Evolutionary conservation across 2,888 invertebrate species (phyloP).

Genomic region (Metalampra italica): DNA sequence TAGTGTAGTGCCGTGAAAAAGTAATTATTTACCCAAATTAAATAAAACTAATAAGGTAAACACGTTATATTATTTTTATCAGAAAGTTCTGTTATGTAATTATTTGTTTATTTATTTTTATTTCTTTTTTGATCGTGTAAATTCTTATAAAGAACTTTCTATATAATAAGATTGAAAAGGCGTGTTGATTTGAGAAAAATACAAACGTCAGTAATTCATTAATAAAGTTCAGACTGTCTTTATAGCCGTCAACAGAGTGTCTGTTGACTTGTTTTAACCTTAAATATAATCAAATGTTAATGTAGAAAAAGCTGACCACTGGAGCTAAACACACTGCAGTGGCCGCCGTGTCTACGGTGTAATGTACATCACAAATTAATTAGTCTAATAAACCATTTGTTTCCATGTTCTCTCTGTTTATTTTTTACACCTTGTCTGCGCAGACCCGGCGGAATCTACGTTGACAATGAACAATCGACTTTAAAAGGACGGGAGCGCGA

Average conservation of each 20-base stretch:
- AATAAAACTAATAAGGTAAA: too few relatives aligned
- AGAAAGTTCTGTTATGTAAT: too few relatives aligned
- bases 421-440: slow-evolving; percentile 18
- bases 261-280: background rate
- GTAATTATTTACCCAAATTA: background rate
- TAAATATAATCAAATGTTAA: slow-evolving; percentile 14
- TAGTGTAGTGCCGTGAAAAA: slow-evolving; percentile 2
- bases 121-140: too few relatives aligned
- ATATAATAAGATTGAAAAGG: too few relatives aligned
- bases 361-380: slow-evolving; percentile 70
- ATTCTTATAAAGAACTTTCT: too few relatives aligned
- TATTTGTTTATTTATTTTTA: too few relatives aligned
- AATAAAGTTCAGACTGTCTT: background rate
- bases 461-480: too few relatives aligned
- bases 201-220: background rate
- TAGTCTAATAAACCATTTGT: slow-evolving; percentile 66
- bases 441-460: too few relatives aligned
- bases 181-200: too few relatives aligned
- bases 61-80: too few relatives aligned
- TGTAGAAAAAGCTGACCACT: slow-evolving; percentile 22
- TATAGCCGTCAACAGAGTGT: background rate
- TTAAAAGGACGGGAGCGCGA: too few relatives aligned
- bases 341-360: slow-evolving; percentile 35
- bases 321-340: slow-evolving; percentile 26
- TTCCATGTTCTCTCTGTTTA: slow-evolving; percentile 33